Percentiles rank a stretch among this genome's conserved stretches.
phyloP scores from a whole-genome alignment of 2,888 invertebrate genomes.

The Lasioglossum pauxillum region DNA sequence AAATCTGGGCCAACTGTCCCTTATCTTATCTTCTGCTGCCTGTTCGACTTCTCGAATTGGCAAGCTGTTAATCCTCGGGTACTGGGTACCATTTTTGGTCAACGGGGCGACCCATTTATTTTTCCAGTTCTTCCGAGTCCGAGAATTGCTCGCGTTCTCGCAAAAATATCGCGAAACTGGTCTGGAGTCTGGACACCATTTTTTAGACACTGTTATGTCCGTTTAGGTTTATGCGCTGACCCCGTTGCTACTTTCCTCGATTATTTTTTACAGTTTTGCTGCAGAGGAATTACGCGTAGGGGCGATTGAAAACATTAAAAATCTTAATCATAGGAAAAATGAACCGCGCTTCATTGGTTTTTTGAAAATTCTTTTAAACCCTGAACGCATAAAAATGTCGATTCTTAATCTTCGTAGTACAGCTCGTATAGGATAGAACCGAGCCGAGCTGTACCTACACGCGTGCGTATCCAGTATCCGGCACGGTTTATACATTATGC shows the following conservation, averaged over 20 bases:
- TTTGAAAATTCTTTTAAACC: neutral
- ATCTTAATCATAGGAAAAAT: too few species aligned
- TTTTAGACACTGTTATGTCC: neutral
- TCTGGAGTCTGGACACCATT: neutral
- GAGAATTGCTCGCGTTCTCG: neutral
- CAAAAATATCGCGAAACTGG: neutral
- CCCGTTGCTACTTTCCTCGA: neutral
- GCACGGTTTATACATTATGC: constrained; percentile 64
- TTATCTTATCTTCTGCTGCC: neutral
- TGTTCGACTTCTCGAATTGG: neutral
- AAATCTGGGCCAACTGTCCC: constrained; percentile 46
- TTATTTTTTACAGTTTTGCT: neutral
- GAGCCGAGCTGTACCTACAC: constrained; percentile 30
- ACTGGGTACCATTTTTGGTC: neutral
- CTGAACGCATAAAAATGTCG: neutral
- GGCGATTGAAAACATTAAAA: too few species aligned
- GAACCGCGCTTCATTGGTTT: neutral
- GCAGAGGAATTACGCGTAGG: too few species aligned
- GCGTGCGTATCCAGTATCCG: constrained; percentile 61
- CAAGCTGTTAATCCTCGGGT: neutral
- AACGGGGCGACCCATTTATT: neutral
- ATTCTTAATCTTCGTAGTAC: neutral
- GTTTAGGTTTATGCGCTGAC: neutral
- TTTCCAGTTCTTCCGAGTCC: neutral
- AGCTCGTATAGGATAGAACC: constrained; percentile 28